Percentiles rank a stretch among this genome's conserved stretches.
These are phyloP conservation scores for Panonychus citri DNA, from an alignment of 1,140 invertebrate genomes.

Conservation along the genomic window DNA sequence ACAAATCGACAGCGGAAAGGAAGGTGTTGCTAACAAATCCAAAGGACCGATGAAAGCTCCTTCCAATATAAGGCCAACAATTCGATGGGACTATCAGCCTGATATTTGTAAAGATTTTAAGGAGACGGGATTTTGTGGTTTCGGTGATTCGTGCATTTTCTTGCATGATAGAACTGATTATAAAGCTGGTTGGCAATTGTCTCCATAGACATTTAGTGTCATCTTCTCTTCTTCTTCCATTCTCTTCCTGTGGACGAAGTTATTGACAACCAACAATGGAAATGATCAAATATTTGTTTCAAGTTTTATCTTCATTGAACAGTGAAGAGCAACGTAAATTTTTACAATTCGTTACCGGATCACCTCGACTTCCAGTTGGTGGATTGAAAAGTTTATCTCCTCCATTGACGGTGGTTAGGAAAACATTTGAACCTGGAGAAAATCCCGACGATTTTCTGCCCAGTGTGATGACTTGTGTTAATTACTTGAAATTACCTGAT, in stretches of 20 bases:
- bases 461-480: constrained; percentile 98
- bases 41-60: constrained; percentile 8
- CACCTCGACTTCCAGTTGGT: constrained; percentile 85
- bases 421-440: constrained; percentile 67
- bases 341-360: constrained; percentile 93
- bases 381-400: constrained; percentile 87
- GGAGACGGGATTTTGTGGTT: constrained; percentile 97
- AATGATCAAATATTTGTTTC: constrained; percentile 77
- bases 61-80: constrained; percentile 28
- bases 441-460: constrained; percentile 87
- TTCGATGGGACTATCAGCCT: constrained; percentile 97
- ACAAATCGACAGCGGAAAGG: constrained; percentile 68
- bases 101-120: constrained; percentile 99
- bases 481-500: constrained; percentile 96
- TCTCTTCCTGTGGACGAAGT: no score
- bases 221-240: no score
- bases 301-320: constrained; percentile 69
- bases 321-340: constrained; percentile 79
- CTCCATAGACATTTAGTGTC: no score
- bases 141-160: constrained; percentile 97
- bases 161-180: constrained; percentile 92
- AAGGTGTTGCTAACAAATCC: background rate
- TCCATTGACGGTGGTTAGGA: constrained; percentile 83
- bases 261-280: constrained; percentile 94
- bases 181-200: constrained; percentile 80